A percentile compares a stretch with the other conserved stretches of the same genome.
These are phyloP conservation scores for Trinorchestia longiramus DNA, from an alignment of 1,140 invertebrate genomes.

Conservation along the genomic window DNA sequence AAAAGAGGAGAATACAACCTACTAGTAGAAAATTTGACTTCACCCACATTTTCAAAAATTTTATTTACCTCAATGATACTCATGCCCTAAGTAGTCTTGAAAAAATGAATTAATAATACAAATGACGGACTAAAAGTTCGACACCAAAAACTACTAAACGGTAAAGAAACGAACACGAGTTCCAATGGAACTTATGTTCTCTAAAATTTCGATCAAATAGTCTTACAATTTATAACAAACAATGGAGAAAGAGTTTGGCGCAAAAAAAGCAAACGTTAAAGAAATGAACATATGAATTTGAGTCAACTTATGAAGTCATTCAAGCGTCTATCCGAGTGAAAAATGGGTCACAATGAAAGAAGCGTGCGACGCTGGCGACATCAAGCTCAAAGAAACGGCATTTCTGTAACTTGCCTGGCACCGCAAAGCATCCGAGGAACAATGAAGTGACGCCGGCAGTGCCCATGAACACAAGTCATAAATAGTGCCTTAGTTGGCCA, in stretches of 20 bases:
- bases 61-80: background rate
- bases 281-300: background rate
- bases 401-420: background rate
- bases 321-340: background rate
- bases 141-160: too few relatives aligned
- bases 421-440: constrained; percentile 19
- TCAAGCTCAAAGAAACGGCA: background rate
- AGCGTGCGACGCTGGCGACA: background rate
- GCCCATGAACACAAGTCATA: background rate
- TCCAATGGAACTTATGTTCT: too few relatives aligned
- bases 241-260: background rate
- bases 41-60: too few relatives aligned
- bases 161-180: too few relatives aligned
- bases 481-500: constrained; percentile 48
- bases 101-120: too few relatives aligned
- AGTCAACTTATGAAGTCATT: background rate
- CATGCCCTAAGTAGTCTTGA: background rate
- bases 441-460: constrained; percentile 19
- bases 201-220: too few relatives aligned
- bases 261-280: background rate
- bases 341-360: background rate
- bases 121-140: too few relatives aligned
- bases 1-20: background rate
- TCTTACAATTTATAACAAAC: too few relatives aligned
- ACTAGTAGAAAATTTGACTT: too few relatives aligned